Conservation (phyloP, 2,113 vertebrate genomes). For the Nansenia antarctica region DNA sequence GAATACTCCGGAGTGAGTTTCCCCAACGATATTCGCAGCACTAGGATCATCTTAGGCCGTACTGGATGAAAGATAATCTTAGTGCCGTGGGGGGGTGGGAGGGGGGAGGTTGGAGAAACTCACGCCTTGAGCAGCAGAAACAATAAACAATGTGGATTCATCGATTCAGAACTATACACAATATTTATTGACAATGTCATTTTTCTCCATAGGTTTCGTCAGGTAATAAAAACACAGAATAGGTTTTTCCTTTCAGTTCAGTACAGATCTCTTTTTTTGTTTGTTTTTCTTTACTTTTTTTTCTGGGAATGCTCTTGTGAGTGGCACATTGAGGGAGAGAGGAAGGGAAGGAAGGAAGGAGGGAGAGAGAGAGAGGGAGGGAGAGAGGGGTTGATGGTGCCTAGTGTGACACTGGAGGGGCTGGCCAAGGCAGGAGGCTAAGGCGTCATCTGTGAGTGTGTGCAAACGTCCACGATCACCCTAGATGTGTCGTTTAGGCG, state of each 20-base stretch:
- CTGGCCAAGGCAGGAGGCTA: constrained; percentile 61
- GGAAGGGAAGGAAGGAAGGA: constrained; percentile 36
- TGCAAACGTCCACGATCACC: constrained; percentile 69
- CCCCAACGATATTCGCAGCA: no score
- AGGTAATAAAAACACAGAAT: constrained; percentile 58
- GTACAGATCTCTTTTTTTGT: constrained; percentile 46
- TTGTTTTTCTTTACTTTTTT: constrained; percentile 8
- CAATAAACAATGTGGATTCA: constrained; percentile 26
- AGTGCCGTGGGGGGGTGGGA: no score
- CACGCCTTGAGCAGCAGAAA: not conserved
- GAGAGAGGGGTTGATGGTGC: constrained; percentile 47
- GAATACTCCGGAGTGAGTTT: no score
- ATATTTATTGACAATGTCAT: constrained; percentile 72
- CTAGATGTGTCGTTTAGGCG: constrained; percentile 53
- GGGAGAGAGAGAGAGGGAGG: constrained; percentile 38
- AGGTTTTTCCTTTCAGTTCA: constrained; percentile 47
- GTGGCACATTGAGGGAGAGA: constrained; percentile 53
- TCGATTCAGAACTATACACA: constrained; percentile 64
- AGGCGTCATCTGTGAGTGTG: constrained; percentile 76
- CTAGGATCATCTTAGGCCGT: no score
- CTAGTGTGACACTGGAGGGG: constrained; percentile 39
- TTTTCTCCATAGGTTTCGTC: constrained; percentile 53
- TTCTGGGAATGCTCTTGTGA: constrained; percentile 55
- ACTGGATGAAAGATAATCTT: no score
- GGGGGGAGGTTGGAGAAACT: no score